Conservation (phyloP, 2,797 vertebrate genomes). For the Podarcis siculus region DNA sequence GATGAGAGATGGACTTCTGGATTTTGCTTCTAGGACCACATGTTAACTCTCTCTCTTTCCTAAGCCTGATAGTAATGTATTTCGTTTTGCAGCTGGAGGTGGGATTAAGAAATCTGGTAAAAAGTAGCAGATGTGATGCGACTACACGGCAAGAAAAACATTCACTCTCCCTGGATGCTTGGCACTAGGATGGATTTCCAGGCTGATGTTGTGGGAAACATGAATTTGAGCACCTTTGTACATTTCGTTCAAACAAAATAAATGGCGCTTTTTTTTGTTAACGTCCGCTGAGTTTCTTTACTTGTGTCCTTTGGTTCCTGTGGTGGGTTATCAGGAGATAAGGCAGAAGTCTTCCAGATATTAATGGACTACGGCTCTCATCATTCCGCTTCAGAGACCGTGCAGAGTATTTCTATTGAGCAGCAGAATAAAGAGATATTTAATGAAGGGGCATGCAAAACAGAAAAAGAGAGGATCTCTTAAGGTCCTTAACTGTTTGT, state of each 20-base stretch:
- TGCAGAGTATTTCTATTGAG: too few relatives aligned
- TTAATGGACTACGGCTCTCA: background rate
- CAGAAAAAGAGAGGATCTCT: too few relatives aligned
- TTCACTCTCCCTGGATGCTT: background rate
- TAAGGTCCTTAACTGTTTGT: too few relatives aligned
- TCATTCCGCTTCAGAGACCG: background rate
- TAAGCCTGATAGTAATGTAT: constrained; percentile 2
- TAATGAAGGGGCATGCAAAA: too few relatives aligned
- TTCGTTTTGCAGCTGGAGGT: constrained; percentile 78
- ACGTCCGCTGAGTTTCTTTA: background rate
- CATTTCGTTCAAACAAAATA: constrained; percentile 71
- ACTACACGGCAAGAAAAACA: background rate
- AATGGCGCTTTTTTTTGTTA: constrained; percentile 34
- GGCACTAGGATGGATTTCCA: constrained; percentile 48
- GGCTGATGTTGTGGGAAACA: constrained; percentile 28
- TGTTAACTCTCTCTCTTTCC: background rate
- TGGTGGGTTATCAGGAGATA: background rate
- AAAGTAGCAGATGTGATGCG: constrained; percentile 79
- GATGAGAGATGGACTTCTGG: background rate
- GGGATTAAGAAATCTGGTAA: constrained; percentile 99
- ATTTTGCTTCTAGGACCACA: background rate
- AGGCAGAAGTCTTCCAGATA: too few relatives aligned
- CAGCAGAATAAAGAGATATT: too few relatives aligned
- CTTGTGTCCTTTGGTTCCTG: background rate
- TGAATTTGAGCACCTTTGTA: constrained; percentile 64